A percentile compares a stretch with the other conserved stretches of the same genome.
These are phyloP conservation scores for Helicoverpa armigera DNA, from an alignment of 1,140 invertebrate species.

Conservation along the genomic window DNA sequence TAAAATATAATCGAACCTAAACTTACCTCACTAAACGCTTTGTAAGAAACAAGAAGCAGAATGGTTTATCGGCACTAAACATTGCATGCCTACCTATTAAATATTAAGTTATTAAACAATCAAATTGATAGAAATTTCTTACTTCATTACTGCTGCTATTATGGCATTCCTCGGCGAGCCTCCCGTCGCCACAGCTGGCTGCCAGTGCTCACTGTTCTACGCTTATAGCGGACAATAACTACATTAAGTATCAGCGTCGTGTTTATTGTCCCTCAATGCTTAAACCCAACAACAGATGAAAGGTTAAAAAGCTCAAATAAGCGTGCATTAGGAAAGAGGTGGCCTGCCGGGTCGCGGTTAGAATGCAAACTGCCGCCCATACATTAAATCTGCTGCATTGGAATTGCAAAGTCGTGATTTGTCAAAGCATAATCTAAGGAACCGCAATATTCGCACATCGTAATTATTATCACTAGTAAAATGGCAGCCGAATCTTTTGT, in stretches of 20 bases:
- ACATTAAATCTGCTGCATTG: slow-evolving; percentile 86
- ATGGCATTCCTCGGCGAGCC: too few species aligned
- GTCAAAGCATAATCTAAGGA: slow-evolving; percentile 86
- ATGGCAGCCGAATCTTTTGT: slow-evolving; percentile 80
- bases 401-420: slow-evolving; percentile 86
- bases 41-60: too few species aligned
- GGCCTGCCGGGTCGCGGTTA: slow-evolving; percentile 83
- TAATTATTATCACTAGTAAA: slow-evolving; percentile 85
- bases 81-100: too few species aligned
- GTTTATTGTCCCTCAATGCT: slow-evolving; percentile 83
- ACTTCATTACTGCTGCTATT: too few species aligned
- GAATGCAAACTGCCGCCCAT: slow-evolving; percentile 86
- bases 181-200: background rate
- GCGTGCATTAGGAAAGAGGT: slow-evolving; percentile 86
- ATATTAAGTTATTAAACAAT: too few species aligned
- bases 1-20: too few species aligned
- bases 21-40: too few species aligned
- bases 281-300: slow-evolving; percentile 82
- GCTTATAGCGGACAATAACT: slow-evolving; percentile 68
- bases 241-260: slow-evolving; percentile 76
- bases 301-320: slow-evolving; percentile 87
- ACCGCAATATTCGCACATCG: slow-evolving; percentile 86
- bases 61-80: too few species aligned
- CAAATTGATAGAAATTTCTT: too few species aligned
- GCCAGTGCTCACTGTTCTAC: slow-evolving; percentile 14